These are phyloP conservation scores for Chaenodraco wilsoni DNA, from an alignment of 2,797 vertebrate species.

Conservation along the genomic window DNA sequence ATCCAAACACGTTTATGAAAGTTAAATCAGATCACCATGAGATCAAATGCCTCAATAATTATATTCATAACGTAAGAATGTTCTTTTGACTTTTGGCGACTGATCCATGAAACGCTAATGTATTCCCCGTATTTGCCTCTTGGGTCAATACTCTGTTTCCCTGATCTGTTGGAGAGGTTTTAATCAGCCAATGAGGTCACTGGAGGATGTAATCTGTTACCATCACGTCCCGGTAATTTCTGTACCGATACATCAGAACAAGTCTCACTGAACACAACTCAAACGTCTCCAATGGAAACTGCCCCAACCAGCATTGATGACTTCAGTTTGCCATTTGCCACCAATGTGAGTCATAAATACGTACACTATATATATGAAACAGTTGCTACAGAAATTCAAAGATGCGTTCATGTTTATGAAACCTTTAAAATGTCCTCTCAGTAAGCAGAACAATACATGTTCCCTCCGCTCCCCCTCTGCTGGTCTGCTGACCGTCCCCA, in stretches of 20 bases:
- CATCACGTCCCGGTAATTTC: neutral
- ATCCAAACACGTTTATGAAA: neutral
- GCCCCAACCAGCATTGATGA: too few species aligned
- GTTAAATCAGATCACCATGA: too few species aligned
- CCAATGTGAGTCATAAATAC: neutral
- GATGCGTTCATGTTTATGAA: too few species aligned
- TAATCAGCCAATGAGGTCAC: neutral
- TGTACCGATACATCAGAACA: neutral
- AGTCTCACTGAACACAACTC: too few species aligned
- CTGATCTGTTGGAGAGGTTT: conserved; percentile 3
- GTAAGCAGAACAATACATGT: neutral
- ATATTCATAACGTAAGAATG: too few species aligned
- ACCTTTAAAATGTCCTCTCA: neutral
- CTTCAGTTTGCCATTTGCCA: too few species aligned
- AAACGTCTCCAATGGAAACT: neutral
- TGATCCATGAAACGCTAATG: too few species aligned
- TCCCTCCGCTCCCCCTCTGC: too few species aligned
- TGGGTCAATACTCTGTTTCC: neutral
- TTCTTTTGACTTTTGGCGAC: too few species aligned
- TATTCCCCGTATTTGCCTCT: too few species aligned
- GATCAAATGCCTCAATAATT: too few species aligned
- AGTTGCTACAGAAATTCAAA: neutral
- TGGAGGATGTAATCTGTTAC: neutral
- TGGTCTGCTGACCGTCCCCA: too few species aligned
- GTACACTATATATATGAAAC: neutral